These are phyloP conservation scores for Lordiphosa clarofinis DNA, from an alignment of 1,140 invertebrate genomes.

Conservation along the genomic window DNA sequence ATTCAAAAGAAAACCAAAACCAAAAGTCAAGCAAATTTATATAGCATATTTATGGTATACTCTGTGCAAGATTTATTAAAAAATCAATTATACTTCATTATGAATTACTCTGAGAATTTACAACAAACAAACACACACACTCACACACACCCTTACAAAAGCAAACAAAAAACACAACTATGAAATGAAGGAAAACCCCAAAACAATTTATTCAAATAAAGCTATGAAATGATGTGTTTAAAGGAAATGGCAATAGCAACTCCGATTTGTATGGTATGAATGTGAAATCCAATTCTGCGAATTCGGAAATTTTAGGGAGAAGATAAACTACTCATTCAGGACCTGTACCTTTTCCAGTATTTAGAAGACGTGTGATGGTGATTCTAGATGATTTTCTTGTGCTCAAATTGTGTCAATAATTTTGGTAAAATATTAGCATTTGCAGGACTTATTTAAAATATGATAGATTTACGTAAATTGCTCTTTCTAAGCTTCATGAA, in stretches of 20 bases:
- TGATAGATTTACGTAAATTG: too few species aligned
- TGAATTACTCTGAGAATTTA: constrained; percentile 70
- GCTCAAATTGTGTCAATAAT: too few species aligned
- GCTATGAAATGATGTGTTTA: constrained; percentile 76
- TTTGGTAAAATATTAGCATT: too few species aligned
- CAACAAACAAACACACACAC: constrained; percentile 36
- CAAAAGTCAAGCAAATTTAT: constrained; percentile 54
- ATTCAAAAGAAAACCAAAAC: constrained; percentile 44
- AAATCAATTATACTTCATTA: constrained; percentile 72
- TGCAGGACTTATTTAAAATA: too few species aligned
- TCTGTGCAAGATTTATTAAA: constrained; percentile 74
- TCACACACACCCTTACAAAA: constrained; percentile 25
- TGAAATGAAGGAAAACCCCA: constrained; percentile 10
- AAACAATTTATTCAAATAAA: constrained; percentile 72
- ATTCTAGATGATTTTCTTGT: too few species aligned
- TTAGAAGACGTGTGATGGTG: too few species aligned
- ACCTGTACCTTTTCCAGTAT: too few species aligned
- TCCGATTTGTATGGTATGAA: background rate
- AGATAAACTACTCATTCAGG: too few species aligned
- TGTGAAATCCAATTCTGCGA: background rate
- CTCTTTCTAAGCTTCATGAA: too few species aligned
- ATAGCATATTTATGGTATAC: constrained; percentile 70
- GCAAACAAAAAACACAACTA: constrained; percentile 17
- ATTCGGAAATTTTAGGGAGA: too few species aligned
- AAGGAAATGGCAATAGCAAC: constrained; percentile 8